A percentile compares a stretch with the other conserved stretches of the same genome.
Evolutionary conservation across 1,140 invertebrate genomes (phyloP).

Genomic region (Bombus sibiricus): DNA sequence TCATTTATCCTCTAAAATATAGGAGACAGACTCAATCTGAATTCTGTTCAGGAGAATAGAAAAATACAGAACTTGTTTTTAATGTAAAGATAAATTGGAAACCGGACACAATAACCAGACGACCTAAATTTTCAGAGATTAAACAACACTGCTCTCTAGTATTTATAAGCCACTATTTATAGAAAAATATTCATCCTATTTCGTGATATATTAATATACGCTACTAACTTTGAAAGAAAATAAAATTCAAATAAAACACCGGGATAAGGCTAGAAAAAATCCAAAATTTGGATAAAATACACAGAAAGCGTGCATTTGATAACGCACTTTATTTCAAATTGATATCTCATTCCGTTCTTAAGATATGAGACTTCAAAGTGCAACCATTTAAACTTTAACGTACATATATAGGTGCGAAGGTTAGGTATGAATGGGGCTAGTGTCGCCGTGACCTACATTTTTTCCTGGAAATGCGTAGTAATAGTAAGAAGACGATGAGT

Average conservation of each 20-base stretch:
- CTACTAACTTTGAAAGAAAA: too few relatives aligned
- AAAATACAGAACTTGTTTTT: background rate
- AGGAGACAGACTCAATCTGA: too few relatives aligned
- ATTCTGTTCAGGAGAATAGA: background rate
- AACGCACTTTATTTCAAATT: background rate
- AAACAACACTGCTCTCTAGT: too few relatives aligned
- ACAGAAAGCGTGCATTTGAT: background rate
- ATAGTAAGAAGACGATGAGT: background rate
- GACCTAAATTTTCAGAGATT: background rate
- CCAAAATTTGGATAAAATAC: background rate
- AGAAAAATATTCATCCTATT: background rate
- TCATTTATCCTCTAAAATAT: too few relatives aligned
- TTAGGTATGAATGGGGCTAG: background rate
- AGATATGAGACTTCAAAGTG: background rate
- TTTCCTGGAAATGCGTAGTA: background rate
- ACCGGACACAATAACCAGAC: background rate
- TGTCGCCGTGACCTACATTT: background rate
- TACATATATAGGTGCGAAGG: background rate
- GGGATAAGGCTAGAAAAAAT: background rate
- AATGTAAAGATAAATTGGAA: background rate
- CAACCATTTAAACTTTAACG: too few relatives aligned
- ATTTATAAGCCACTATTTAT: background rate
- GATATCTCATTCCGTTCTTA: background rate
- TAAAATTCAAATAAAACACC: background rate
- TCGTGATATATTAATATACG: background rate